Evolutionary conservation across 1,140 invertebrate species (phyloP), one percentile per base, ranked within the genome.

Genomic region (Hirudo medicinalis): DNA sequence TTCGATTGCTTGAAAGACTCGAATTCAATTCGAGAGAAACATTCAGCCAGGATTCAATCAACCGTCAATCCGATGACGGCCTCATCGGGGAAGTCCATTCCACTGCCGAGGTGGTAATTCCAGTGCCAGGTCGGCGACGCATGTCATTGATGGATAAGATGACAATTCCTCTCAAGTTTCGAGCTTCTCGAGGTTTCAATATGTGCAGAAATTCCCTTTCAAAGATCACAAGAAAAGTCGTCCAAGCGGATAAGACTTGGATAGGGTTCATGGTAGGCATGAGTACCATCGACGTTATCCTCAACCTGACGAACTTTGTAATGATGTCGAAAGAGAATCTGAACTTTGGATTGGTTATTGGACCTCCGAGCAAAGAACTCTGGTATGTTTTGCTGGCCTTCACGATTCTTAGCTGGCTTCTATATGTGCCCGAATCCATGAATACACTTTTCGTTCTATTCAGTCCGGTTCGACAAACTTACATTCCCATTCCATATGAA

Each of bases 221-320:
- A 32, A 25, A 25, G 57, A 63, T 63, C 22, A 63, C 6, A 6
- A 32, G 57, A 63, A 63, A 63, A 32, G 29, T 63, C 57, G 57
- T 74, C 27, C 22, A 57, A 74, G 13, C 25, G 54, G 54, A 43
- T 71, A 57, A 60, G 66, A 54, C 63, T 75, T 63, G 67, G 60
- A 25, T 76, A 27, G 60, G 43, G 20, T 20, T 71, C n/a, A n/a
- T 71, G 72, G 19, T 29, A 9, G 15, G 54, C 76, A 15, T 27
- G 76, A 19, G 43, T 53, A 25, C 54, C 0, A 60, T 71, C 4
- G 32, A 77, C 57, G 72, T 70, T 67, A 69, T 78, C 25, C 72
- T 78, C 36, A 29, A 76, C 72, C 67, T 79, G 29, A 74, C 75
- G 2, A 71, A 71, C 36, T 71, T 71, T 43, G 25, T 63, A 19